Percentiles rank a stretch among this genome's conserved stretches.
Evolutionary conservation across 2,888 invertebrate species (phyloP).

Genomic region (Hydraecia micacea): DNA sequence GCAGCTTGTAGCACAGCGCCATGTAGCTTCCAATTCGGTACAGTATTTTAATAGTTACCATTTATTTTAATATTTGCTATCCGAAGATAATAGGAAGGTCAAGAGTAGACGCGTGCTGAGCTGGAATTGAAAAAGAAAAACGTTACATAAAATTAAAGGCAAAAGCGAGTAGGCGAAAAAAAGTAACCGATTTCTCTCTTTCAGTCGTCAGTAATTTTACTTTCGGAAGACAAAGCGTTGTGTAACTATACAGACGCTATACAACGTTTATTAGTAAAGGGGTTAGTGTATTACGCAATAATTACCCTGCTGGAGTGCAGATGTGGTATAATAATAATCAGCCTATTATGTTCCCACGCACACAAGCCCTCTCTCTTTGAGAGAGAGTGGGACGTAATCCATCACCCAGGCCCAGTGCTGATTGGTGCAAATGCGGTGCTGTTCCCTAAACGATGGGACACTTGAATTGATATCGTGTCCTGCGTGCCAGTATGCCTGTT

Average conservation of each 20-base stretch:
- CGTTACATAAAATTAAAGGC: not conserved
- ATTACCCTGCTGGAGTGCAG: too few relatives aligned
- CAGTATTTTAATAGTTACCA: not conserved
- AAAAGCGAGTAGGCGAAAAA: too few relatives aligned
- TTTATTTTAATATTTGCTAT: not conserved
- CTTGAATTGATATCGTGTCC: not conserved
- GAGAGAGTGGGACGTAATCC: too few relatives aligned
- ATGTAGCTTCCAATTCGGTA: not conserved
- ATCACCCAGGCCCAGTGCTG: not conserved
- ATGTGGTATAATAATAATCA: too few relatives aligned
- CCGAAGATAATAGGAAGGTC: not conserved
- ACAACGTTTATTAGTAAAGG: too few relatives aligned
- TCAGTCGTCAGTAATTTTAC: too few relatives aligned
- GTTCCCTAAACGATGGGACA: not conserved
- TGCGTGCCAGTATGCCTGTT: not conserved
- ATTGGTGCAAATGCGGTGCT: not conserved
- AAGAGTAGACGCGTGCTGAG: not conserved
- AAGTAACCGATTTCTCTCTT: too few relatives aligned
- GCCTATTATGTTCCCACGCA: too few relatives aligned
- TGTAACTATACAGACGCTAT: too few relatives aligned
- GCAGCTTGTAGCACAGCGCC: not conserved
- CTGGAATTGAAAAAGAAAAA: conserved; percentile 12
- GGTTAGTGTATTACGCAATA: too few relatives aligned
- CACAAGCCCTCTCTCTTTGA: too few relatives aligned
- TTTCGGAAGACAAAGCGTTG: too few relatives aligned